These are phyloP conservation scores for Artibeus lituratus DNA, from an alignment of 2,797 vertebrate species.

Conservation along the genomic window DNA sequence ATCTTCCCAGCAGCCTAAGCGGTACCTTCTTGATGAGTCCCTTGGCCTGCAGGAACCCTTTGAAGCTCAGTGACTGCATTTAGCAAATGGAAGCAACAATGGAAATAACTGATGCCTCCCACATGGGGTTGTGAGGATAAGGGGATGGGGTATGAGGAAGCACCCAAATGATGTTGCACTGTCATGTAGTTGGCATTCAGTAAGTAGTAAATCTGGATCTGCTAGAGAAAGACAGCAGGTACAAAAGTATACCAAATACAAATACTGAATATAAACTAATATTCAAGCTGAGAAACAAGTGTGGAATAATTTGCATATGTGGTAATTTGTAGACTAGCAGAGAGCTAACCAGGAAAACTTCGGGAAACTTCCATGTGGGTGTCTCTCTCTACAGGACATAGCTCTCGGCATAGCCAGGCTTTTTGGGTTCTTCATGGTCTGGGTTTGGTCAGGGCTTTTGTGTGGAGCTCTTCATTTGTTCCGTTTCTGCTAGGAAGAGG, in stretches of 20 bases:
- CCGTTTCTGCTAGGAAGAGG: background rate
- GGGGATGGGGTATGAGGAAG: background rate
- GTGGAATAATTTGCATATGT: background rate
- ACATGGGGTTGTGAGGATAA: background rate
- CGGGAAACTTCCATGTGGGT: background rate
- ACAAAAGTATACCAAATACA: background rate
- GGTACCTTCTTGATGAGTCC: background rate
- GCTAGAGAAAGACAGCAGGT: background rate
- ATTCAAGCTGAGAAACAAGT: background rate
- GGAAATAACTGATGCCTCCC: background rate
- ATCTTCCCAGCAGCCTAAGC: too few relatives aligned
- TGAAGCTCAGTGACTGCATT: background rate
- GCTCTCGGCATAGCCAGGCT: background rate
- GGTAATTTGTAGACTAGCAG: background rate
- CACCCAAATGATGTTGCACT: background rate
- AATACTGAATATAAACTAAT: background rate
- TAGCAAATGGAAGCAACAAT: background rate
- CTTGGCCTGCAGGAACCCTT: background rate
- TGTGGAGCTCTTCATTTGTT: background rate
- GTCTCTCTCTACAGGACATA: background rate
- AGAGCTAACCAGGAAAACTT: background rate
- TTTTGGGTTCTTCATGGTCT: background rate
- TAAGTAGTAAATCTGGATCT: background rate
- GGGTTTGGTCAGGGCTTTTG: background rate
- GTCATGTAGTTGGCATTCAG: background rate